A percentile compares a stretch with the other conserved stretches of the same genome.
phyloP scores from a whole-genome alignment of 2,797 vertebrate species.

The Poecilia gillii region DNA sequence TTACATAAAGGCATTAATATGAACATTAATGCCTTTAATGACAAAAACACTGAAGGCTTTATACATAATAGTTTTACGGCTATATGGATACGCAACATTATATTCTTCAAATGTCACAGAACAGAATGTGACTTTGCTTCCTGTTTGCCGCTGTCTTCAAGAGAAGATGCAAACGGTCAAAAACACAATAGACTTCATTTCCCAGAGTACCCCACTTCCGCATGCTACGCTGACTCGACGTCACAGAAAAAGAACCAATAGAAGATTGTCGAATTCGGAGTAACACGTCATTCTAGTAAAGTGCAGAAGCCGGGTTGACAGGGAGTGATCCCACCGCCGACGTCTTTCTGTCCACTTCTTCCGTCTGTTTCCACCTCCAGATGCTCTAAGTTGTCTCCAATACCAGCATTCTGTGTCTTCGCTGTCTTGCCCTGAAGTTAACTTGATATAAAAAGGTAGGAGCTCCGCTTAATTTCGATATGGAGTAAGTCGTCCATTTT shows the following conservation, averaged over 20 bases:
- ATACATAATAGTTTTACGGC: background rate
- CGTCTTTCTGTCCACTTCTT: slow-evolving; percentile 14
- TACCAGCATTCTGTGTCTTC: slow-evolving; percentile 8
- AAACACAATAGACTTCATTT: background rate
- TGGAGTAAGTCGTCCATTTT: slow-evolving; percentile 17
- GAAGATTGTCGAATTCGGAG: slow-evolving; percentile 48
- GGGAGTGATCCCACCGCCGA: slow-evolving; percentile 39
- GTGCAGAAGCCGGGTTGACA: slow-evolving; percentile 63
- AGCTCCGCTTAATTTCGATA: background rate
- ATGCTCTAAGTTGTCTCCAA: slow-evolving; percentile 51
- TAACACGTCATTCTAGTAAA: slow-evolving; percentile 79
- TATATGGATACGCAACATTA: background rate
- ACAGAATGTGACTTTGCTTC: background rate
- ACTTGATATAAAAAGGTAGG: slow-evolving; percentile 66
- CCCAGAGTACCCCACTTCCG: background rate
- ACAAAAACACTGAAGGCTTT: background rate
- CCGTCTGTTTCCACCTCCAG: slow-evolving; percentile 21
- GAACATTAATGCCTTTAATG: no score
- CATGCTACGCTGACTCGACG: slow-evolving; percentile 18
- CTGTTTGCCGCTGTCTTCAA: background rate
- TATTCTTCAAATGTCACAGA: background rate
- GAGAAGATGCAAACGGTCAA: background rate
- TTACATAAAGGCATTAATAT: no score
- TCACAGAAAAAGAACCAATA: slow-evolving; percentile 63
- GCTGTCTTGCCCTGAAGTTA: slow-evolving; percentile 18